Evolutionary conservation across 2,888 invertebrate species (phyloP).

Genomic region (Hypena proboscidalis): DNA sequence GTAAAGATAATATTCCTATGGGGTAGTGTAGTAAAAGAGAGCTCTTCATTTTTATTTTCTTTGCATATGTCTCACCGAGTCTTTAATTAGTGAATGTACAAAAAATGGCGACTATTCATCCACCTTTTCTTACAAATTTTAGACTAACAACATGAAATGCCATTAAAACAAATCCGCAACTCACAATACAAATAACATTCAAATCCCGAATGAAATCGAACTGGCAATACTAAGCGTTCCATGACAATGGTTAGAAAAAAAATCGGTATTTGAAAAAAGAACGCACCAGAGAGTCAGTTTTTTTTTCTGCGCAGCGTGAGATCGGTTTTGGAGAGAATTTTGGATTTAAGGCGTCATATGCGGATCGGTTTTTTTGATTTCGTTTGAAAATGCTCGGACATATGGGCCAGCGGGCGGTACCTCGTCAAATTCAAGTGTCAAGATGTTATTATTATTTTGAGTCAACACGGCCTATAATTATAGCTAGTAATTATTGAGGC

Average conservation of each 20-base stretch:
- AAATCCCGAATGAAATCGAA: slow-evolving; percentile 25
- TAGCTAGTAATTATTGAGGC: slow-evolving; percentile 24
- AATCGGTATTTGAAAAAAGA: slow-evolving; percentile 69
- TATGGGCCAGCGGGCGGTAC: slow-evolving; percentile 45
- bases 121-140: too few species aligned
- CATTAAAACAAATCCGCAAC: slow-evolving; percentile 23
- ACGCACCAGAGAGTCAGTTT: slow-evolving; percentile 52
- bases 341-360: slow-evolving; percentile 80
- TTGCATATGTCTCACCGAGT: too few species aligned
- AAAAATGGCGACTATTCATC: too few species aligned
- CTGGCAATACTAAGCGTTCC: slow-evolving; percentile 52
- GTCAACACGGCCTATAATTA: slow-evolving; percentile 32
- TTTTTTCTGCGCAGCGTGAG: slow-evolving; percentile 80
- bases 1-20: too few species aligned
- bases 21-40: too few species aligned
- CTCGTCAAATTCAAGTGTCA: slow-evolving; percentile 37
- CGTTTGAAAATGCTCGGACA: slow-evolving; percentile 46
- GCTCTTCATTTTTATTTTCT: too few species aligned
- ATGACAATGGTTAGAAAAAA: slow-evolving; percentile 58
- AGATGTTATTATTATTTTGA: slow-evolving; percentile 34
- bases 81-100: too few species aligned
- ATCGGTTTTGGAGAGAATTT: slow-evolving; percentile 80
- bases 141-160: neutral
- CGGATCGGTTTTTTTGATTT: slow-evolving; percentile 58
- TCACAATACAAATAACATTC: slow-evolving; percentile 31